These are phyloP conservation scores for Rhynchophorus ferrugineus DNA, from an alignment of 1,140 invertebrate species.

Conservation along the genomic window DNA sequence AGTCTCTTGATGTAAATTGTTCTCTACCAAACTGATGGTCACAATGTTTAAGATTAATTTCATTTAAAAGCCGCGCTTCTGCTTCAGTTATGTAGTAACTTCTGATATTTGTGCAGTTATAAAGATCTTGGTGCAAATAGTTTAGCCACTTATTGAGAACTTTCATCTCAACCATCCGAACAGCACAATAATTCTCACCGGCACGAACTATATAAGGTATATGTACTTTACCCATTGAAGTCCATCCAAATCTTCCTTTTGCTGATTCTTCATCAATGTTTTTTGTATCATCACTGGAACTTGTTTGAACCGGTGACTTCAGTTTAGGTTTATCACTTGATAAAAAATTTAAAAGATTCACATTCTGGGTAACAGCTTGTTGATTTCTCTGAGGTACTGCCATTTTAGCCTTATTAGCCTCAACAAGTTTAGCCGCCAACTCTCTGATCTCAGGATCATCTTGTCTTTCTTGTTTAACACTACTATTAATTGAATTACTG, in stretches of 20 bases:
- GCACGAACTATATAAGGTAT: constrained; percentile 82
- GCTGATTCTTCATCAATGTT: constrained; percentile 67
- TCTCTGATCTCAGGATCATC: constrained; percentile 82
- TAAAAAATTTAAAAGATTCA: constrained; percentile 36
- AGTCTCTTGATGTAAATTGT: constrained; percentile 80
- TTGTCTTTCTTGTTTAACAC: constrained; percentile 71
- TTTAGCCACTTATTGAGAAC: constrained; percentile 77
- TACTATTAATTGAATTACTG: constrained; percentile 18
- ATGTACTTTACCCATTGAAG: constrained; percentile 71
- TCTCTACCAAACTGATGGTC: constrained; percentile 83
- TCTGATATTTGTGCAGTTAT: constrained; percentile 80
- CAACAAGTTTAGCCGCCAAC: constrained; percentile 77
- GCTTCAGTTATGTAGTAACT: constrained; percentile 90
- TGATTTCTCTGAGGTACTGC: constrained; percentile 42
- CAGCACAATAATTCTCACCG: constrained; percentile 81
- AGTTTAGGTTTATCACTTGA: constrained; percentile 25
- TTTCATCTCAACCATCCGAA: constrained; percentile 84
- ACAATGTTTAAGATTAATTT: constrained; percentile 90
- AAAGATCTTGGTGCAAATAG: constrained; percentile 74
- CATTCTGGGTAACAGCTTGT: constrained; percentile 33
- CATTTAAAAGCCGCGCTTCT: constrained; percentile 83
- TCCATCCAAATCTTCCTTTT: constrained; percentile 85
- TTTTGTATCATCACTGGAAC: constrained; percentile 16
- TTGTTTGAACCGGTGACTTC: constrained; percentile 15
- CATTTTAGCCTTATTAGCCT: constrained; percentile 72